A percentile compares a stretch with the other conserved stretches of the same genome.
Evolutionary conservation across 2,888 invertebrate genomes (phyloP).

Genomic region (Diarsia brunnea): DNA sequence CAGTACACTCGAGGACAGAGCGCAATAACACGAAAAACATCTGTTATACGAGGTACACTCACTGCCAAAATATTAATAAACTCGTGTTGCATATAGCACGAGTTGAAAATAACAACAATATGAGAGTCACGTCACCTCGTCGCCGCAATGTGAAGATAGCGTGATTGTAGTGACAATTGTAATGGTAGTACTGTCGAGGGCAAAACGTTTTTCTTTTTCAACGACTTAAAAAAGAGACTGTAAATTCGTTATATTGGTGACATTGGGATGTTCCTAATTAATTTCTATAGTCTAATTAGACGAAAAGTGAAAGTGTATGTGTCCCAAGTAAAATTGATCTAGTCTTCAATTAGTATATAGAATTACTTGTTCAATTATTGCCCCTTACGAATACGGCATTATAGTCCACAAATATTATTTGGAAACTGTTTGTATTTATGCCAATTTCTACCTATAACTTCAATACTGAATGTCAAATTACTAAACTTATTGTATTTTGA

Average conservation of each 20-base stretch:
- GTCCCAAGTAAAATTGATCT: not conserved
- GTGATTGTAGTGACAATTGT: constrained; percentile 53
- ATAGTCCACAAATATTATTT: not conserved
- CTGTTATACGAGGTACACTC: constrained; percentile 3
- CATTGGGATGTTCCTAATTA: too few relatives aligned
- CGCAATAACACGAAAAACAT: constrained; percentile 17
- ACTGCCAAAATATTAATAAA: constrained; percentile 16
- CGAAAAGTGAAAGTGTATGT: not conserved
- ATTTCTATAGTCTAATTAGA: too few relatives aligned
- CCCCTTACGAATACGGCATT: not conserved
- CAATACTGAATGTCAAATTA: not conserved
- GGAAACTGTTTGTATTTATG: not conserved
- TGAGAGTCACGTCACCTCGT: constrained; percentile 39
- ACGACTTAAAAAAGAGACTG: not conserved
- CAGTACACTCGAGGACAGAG: constrained; percentile 23
- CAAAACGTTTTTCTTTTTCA: not conserved
- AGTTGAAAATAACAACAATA: constrained; percentile 19
- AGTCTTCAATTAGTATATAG: too few relatives aligned
- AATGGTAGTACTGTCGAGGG: constrained; percentile 39
- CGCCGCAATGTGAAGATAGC: constrained; percentile 56
- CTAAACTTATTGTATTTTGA: not conserved
- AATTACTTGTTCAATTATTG: not conserved
- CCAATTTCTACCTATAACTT: not conserved
- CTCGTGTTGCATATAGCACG: constrained; percentile 8
- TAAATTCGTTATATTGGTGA: not conserved